Evolutionary conservation across 2,888 invertebrate species (phyloP), one percentile per base, ranked within the genome.

Genomic region (Xestia rhomboidea): DNA sequence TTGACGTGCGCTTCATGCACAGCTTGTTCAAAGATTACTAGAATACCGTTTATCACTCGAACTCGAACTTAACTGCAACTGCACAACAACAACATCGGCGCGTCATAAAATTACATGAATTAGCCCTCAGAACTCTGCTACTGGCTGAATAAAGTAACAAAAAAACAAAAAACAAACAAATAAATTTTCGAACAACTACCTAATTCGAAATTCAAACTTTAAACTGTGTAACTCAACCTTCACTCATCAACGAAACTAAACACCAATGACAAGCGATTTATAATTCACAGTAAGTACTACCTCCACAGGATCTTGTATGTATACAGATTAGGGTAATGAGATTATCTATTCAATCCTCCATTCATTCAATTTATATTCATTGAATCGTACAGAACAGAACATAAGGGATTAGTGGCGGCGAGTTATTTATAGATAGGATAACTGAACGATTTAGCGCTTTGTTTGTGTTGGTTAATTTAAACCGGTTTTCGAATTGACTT

Each of bases 321-420:
- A n/a, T n/a, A 87, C 78, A 87, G 91, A 91, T 91, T 90, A 90
- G 88, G 86, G 72, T 91, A 92, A 91, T 87, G 85, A 87, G 91
- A 91, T 91, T 91, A 91, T 83, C 84, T 79, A 90, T 83, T 84
- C 86, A 90, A 88, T 87, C 86, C 77, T 38, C 73, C 89, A 86
- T 88, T 89, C 87, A 89, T 89, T 89, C 87, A 87, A 90, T 91
- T 90, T 91, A 89, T 91, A 91, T 92, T 91, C 90, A 91, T 90
- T 87, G 89, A 89, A 90, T 90, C 87, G 86, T 75, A 80, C 79
- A 74, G 76, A 88, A 85, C 81, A 83, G 77, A 79, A 86, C 81
- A 79, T 85, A 79, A 77, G 86, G 82, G 89, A 89, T 91, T 91
- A 91, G 87, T 79, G 73, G 74, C 46, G 76, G 82, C 66, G 73